phyloP scores from a whole-genome alignment of 1,140 invertebrate species.

The Tetramorium alpestre region DNA sequence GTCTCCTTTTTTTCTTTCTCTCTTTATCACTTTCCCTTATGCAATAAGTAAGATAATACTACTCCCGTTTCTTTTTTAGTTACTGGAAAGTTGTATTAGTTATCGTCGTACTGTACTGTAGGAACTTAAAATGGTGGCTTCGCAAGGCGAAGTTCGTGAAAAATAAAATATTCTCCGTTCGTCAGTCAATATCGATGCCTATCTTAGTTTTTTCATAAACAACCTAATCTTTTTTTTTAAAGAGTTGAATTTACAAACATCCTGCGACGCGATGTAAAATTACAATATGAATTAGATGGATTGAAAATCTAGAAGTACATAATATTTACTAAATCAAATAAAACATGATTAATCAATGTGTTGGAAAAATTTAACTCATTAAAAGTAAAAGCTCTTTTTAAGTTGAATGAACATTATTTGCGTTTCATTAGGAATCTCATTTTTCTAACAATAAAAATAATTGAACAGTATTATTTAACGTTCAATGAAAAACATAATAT shows the following conservation, averaged over 20 bases:
- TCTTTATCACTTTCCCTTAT: conserved; percentile 1
- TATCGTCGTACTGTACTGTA: conserved; percentile 77
- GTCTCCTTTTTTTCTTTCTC: conserved; percentile 23
- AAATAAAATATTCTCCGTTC: conserved; percentile 63
- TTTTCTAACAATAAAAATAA: conserved; percentile 39
- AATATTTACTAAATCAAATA: neutral
- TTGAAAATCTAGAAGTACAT: neutral
- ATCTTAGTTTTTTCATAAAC: neutral
- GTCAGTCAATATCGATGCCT: conserved; percentile 25
- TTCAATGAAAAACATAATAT: conserved; percentile 13
- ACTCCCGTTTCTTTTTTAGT: conserved; percentile 45
- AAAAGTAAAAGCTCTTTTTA: neutral
- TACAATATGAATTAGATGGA: neutral
- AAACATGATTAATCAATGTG: neutral
- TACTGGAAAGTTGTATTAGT: conserved; percentile 75
- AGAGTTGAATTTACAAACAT: neutral
- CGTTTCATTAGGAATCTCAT: neutral
- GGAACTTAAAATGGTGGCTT: conserved; percentile 84
- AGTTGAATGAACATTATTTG: conserved; percentile 7
- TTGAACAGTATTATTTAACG: conserved; percentile 18
- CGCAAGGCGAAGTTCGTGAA: conserved; percentile 72
- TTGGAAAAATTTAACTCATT: neutral
- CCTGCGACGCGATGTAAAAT: neutral
- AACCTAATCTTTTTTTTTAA: neutral
- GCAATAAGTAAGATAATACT: conserved; percentile 75